These are phyloP conservation scores for Drosophila malerkotliana DNA, from an alignment of 1,140 invertebrate species.

Conservation along the genomic window DNA sequence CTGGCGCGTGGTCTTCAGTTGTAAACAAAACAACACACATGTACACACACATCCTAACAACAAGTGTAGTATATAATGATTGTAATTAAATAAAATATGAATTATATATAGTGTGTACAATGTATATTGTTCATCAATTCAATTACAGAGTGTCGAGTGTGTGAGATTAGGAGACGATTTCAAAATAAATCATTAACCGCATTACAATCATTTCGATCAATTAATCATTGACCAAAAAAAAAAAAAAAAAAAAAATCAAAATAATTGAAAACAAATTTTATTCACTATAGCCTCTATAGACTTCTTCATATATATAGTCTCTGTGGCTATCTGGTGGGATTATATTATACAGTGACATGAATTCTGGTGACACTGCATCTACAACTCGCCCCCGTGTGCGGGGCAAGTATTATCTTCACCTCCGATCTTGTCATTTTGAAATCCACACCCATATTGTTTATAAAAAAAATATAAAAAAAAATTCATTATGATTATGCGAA, in stretches of 20 bases:
- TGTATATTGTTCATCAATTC: neutral
- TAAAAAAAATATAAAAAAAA: too few species aligned
- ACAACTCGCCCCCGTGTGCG: neutral
- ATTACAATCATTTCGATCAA: constrained; percentile 42
- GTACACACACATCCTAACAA: constrained; percentile 1
- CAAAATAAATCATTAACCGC: constrained; percentile 45
- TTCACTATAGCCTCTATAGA: neutral
- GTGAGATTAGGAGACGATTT: constrained; percentile 36
- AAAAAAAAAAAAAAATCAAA: neutral
- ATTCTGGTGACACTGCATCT: constrained; percentile 8
- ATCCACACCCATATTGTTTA: too few species aligned
- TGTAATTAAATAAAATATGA: neutral
- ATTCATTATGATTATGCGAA: constrained; percentile 21
- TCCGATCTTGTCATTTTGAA: constrained; percentile 8
- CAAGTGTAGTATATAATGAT: neutral
- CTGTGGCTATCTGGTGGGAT: neutral
- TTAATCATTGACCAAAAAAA: constrained; percentile 42
- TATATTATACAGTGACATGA: constrained; percentile 1
- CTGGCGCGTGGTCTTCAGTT: constrained; percentile 34
- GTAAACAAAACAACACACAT: constrained; percentile 37
- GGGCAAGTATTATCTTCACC: constrained; percentile 2
- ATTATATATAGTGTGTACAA: constrained; percentile 2
- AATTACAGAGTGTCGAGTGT: neutral
- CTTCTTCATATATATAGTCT: too few species aligned
- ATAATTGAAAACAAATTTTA: constrained; percentile 15